Percentiles rank a stretch among this genome's conserved stretches.
These are phyloP conservation scores for Tinea trinotella DNA, from an alignment of 2,888 invertebrate species.

Conservation along the genomic window DNA sequence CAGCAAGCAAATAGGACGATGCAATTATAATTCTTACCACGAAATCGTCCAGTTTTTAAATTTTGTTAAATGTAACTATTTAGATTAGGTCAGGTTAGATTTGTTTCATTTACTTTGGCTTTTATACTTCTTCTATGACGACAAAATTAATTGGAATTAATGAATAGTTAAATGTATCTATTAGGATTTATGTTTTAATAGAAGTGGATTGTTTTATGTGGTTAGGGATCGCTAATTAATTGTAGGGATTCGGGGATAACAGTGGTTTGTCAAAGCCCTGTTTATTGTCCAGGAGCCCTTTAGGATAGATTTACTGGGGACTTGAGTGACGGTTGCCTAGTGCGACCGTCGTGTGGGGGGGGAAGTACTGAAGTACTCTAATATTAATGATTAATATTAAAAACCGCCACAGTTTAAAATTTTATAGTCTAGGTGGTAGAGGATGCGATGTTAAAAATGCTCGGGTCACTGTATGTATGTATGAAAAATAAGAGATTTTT, in stretches of 20 bases:
- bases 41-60: slow-evolving; percentile 69
- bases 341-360: background rate
- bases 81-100: slow-evolving; percentile 48
- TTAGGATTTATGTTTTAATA: slow-evolving; percentile 1
- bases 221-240: background rate
- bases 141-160: background rate
- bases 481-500: too few species aligned
- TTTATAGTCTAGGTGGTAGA: background rate
- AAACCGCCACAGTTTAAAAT: slow-evolving; percentile 2
- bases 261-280: background rate
- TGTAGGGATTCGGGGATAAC: background rate
- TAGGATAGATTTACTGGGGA: background rate
- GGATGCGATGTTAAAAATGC: too few species aligned
- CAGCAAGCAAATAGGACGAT: slow-evolving; percentile 56
- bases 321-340: background rate
- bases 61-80: slow-evolving; percentile 50
- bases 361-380: background rate
- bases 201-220: background rate
- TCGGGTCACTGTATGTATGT: too few species aligned
- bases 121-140: background rate
- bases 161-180: background rate
- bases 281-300: background rate
- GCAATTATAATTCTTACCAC: slow-evolving; percentile 72
- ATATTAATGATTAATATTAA: background rate
- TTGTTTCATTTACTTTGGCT: slow-evolving; percentile 39